Conservation (phyloP, 2,113 vertebrate species). For the Columba livia region DNA sequence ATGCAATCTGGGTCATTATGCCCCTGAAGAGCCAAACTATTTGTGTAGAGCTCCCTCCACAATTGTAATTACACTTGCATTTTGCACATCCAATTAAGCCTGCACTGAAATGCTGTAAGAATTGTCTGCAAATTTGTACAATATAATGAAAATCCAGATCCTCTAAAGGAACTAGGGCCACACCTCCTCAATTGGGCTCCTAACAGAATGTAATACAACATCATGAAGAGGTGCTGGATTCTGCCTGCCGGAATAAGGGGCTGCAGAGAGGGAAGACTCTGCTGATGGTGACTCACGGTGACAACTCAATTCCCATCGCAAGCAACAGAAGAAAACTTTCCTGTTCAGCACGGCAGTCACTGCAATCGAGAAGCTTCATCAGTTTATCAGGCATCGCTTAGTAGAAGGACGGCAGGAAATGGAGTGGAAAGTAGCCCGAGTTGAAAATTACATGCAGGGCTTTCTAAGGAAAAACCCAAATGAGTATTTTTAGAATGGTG, state of each 20-base stretch:
- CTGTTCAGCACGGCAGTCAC: neutral
- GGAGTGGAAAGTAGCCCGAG: neutral
- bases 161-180: neutral
- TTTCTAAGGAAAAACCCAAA: neutral
- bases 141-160: neutral
- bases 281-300: accelerated
- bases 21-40: neutral
- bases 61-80: neutral
- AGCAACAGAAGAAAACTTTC: neutral
- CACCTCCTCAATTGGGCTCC: neutral
- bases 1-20: neutral
- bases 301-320: accelerated
- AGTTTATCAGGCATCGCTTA: neutral
- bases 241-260: accelerated
- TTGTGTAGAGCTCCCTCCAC: neutral
- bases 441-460: neutral
- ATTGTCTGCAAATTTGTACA: neutral
- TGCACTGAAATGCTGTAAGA: neutral
- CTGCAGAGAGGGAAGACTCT: neutral
- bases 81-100: neutral
- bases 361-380: neutral
- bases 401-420: neutral
- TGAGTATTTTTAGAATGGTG: neutral
- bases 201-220: neutral
- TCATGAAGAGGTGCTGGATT: neutral